Percentiles rank a stretch among this genome's conserved stretches.
These are phyloP conservation scores for Opisthograptis luteolata DNA, from an alignment of 2,888 invertebrate species.

Conservation along the genomic window DNA sequence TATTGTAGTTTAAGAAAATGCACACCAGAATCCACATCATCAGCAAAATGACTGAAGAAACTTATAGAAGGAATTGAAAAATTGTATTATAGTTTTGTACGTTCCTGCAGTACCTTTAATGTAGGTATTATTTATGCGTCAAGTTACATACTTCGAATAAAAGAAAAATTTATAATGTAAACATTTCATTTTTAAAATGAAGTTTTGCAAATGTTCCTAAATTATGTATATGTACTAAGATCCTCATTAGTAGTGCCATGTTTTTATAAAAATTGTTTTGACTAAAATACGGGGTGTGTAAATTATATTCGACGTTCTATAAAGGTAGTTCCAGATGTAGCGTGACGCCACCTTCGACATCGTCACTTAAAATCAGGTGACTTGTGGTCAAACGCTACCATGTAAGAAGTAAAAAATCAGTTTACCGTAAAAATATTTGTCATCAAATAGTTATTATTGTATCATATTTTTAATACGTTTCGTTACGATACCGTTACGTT, in stretches of 20 bases:
- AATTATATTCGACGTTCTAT: neutral
- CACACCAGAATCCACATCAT: too few species aligned
- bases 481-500: too few species aligned
- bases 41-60: too few species aligned
- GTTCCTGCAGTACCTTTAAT: conserved; percentile 20
- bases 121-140: conserved; percentile 49
- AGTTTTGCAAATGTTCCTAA: conserved; percentile 67
- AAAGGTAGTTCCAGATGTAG: neutral
- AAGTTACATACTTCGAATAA: conserved; percentile 41
- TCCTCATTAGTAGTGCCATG: conserved; percentile 70
- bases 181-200: conserved; percentile 61
- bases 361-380: too few species aligned
- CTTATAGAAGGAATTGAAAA: conserved; percentile 33
- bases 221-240: conserved; percentile 50
- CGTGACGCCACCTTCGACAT: too few species aligned
- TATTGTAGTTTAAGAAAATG: too few species aligned
- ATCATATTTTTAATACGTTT: too few species aligned
- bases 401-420: too few species aligned
- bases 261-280: conserved; percentile 49
- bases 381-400: too few species aligned
- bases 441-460: too few species aligned
- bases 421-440: too few species aligned
- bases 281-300: neutral
- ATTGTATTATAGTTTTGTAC: too few species aligned
- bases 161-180: conserved; percentile 44